phyloP scores from a whole-genome alignment of 2,888 invertebrate genomes.

The Spilosoma lubricipeda region DNA sequence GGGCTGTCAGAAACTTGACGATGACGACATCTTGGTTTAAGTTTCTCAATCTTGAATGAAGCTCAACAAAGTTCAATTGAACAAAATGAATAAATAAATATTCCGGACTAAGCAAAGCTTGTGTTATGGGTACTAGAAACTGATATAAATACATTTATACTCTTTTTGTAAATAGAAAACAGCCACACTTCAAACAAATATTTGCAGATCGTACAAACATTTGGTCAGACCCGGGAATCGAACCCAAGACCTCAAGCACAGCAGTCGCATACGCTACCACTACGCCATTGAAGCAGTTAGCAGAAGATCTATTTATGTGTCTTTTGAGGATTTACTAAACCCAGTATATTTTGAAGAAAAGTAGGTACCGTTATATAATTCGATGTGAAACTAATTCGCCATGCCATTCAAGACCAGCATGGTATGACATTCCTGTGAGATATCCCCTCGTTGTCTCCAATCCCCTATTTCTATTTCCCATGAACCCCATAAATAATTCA shows the following conservation, averaged over 20 bases:
- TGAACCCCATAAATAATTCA: constrained; percentile 74
- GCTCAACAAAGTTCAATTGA: not conserved
- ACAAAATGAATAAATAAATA: no score
- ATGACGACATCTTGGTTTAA: not conserved
- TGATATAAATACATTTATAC: no score
- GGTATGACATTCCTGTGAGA: constrained; percentile 62
- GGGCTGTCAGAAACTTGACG: no score
- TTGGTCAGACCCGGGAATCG: no score
- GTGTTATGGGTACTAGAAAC: no score
- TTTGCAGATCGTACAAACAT: no score
- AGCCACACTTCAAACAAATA: no score
- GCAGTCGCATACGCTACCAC: no score
- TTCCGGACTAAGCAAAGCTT: no score
- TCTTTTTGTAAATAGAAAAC: no score
- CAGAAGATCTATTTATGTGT: not conserved
- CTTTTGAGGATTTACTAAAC: not conserved
- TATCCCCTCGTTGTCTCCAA: constrained; percentile 61
- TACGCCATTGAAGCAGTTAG: no score
- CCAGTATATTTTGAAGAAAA: not conserved
- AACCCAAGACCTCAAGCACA: no score
- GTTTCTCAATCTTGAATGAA: not conserved
- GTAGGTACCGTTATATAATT: not conserved
- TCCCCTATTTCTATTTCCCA: constrained; percentile 66
- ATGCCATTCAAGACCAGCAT: constrained; percentile 23
- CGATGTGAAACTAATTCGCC: constrained; percentile 22